phyloP scores from a whole-genome alignment of 2,113 vertebrate genomes.

The Tyto alba region DNA sequence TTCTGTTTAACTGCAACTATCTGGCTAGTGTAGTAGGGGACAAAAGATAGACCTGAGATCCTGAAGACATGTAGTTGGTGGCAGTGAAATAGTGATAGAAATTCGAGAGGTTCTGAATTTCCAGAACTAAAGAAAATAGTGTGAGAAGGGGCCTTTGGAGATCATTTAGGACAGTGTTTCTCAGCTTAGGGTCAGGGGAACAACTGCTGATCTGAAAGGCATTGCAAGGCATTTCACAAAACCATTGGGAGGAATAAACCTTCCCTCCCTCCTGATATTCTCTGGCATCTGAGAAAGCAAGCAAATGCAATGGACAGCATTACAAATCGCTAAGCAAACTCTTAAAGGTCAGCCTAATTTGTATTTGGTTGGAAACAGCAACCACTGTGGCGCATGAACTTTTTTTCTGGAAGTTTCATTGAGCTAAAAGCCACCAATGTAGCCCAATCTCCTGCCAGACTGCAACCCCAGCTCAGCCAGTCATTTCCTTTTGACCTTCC shows the following conservation, averaged over 20 bases:
- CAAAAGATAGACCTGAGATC: background rate
- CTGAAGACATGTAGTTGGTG: background rate
- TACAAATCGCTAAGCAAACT: background rate
- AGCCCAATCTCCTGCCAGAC: background rate
- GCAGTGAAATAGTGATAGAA: background rate
- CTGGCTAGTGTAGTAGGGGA: background rate
- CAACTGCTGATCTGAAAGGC: background rate
- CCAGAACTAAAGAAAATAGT: background rate
- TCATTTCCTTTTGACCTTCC: background rate
- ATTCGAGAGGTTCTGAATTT: background rate
- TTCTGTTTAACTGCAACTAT: background rate
- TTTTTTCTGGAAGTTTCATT: background rate
- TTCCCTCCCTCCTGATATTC: background rate
- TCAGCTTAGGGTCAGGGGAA: background rate
- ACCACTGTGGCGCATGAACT: background rate
- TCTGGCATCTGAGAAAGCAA: background rate
- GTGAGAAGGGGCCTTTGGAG: background rate
- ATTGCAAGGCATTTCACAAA: background rate
- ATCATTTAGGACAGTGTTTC: background rate
- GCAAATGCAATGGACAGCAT: background rate
- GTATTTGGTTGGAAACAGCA: background rate
- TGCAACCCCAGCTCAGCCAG: background rate
- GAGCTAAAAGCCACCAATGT: background rate
- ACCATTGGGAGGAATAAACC: background rate
- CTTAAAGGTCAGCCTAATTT: conserved; percentile 27